These are phyloP conservation scores for Nebria brevicollis DNA, from an alignment of 2,888 invertebrate species.

Conservation along the genomic window DNA sequence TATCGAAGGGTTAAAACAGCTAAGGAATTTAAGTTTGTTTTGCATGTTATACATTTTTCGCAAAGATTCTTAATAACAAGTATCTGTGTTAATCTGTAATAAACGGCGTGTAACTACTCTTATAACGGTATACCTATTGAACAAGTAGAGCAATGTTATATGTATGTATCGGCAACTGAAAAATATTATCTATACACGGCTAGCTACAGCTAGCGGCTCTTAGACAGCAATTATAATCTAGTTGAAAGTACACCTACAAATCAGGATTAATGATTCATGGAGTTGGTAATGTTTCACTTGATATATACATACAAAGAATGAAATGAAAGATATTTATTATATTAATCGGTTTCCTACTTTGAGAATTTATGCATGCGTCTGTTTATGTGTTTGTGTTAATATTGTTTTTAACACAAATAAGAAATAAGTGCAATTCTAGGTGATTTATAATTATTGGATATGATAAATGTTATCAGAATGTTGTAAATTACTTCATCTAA, in stretches of 20 bases:
- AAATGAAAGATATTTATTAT: neutral
- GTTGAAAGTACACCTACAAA: conserved; percentile 45
- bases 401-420: neutral
- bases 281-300: conserved; percentile 5
- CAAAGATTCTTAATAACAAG: conserved; percentile 9
- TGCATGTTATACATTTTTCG: neutral
- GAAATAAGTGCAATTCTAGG: neutral
- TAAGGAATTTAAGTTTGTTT: too few species aligned
- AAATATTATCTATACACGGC: neutral
- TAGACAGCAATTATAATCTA: conserved; percentile 32
- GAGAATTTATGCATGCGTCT: neutral
- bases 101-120: conserved; percentile 4
- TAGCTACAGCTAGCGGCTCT: conserved; percentile 1
- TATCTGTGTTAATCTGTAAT: conserved; percentile 15
- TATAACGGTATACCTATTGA: conserved; percentile 9
- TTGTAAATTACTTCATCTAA: too few species aligned
- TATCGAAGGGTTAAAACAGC: too few species aligned
- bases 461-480: neutral
- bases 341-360: neutral
- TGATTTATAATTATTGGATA: neutral
- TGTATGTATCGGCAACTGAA: conserved; percentile 12
- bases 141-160: conserved; percentile 10
- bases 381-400: neutral
- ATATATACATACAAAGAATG: neutral
- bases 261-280: conserved; percentile 43